Base-by-base conservation (phyloP, 2,113 vertebrate species). In the Lepisosteus oculatus region DNA sequence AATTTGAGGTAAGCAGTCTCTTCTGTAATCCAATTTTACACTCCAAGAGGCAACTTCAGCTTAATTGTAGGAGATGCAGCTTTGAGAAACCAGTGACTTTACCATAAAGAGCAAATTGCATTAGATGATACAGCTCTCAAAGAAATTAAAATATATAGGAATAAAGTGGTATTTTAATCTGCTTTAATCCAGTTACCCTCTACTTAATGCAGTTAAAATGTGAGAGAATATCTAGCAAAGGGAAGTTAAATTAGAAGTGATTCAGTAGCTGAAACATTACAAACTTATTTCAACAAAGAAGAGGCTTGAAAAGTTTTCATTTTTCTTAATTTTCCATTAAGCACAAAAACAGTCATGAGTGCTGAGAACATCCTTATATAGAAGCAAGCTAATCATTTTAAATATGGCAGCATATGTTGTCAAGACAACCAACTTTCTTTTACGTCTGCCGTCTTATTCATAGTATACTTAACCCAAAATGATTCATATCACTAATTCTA, bases 1-100 rank as follows among this genome's bases (percentile, higher is more conserved):
- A 84, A 85, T 83, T 66, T 43, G 12, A 72, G 74, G 74, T 86
- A 81, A 79, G 83, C 71, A 76, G 78, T 73, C 57, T 75, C 72
- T 76, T 55, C 73, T 62, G 61, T 87, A 89, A 89, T 89, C 84
- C 83, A 84, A 84, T 89, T 86, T 84, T 78, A 78, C 79, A 67
- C 75, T 79, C 80, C 78, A 68, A 70, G 74, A 79, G 55, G 77
- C 73, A 78, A 78, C 61, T 69, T 43, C 3, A 29, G 69, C 44
- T 79, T 85, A 83, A 79, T 75, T 74, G 63, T 65, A 55, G 67
- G 69, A 77, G 75, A 82, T 80, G 81, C 78, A 62, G 80, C 64
- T 74, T 63, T 62, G 45, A 73, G 74, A 59, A 59, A 74, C 15
- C 68, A 63, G 72, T 67, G 51, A 69, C 72, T 81, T 57, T 8